Evolutionary conservation across 2,113 vertebrate genomes (phyloP).

Genomic region (Phycodurus eques): DNA sequence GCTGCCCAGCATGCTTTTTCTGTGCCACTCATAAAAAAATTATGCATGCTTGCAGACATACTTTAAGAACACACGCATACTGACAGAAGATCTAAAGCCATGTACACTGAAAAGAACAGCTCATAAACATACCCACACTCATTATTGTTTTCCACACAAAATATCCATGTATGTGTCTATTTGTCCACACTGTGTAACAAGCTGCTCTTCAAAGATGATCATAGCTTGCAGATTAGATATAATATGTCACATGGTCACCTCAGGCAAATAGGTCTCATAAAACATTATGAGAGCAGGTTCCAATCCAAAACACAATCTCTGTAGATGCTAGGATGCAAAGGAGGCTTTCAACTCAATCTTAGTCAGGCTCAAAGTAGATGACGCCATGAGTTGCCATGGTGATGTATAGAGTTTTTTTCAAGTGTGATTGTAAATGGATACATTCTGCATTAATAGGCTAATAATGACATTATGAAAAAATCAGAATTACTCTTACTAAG

Average conservation of each 20-base stretch:
- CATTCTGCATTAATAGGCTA: too few species aligned
- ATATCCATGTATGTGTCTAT: slow-evolving; percentile 27
- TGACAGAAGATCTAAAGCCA: slow-evolving; percentile 31
- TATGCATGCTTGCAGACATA: slow-evolving; percentile 27
- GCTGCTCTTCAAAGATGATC: slow-evolving; percentile 55
- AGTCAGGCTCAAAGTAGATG: slow-evolving; percentile 12
- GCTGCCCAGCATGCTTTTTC: slow-evolving; percentile 35
- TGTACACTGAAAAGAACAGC: slow-evolving; percentile 18
- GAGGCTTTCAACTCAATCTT: slow-evolving; percentile 23
- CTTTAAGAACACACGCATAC: slow-evolving; percentile 24
- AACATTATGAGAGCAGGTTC: slow-evolving; percentile 7
- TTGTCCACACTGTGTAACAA: slow-evolving; percentile 41
- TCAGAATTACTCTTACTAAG: background rate
- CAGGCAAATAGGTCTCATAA: slow-evolving; percentile 61
- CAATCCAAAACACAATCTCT: slow-evolving; percentile 55
- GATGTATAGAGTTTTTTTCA: background rate
- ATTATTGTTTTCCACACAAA: slow-evolving; percentile 5
- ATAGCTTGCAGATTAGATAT: slow-evolving; percentile 43
- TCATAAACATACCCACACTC: slow-evolving; percentile 8
- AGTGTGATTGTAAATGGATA: too few species aligned
- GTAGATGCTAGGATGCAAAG: slow-evolving; percentile 41
- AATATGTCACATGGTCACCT: slow-evolving; percentile 40
- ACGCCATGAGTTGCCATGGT: slow-evolving; percentile 25
- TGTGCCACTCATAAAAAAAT: slow-evolving; percentile 42
- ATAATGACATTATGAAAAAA: too few species aligned